Conservation (phyloP, 53 echinoderm and acorn worm genomes). For the Apostichopus leukothele region DNA sequence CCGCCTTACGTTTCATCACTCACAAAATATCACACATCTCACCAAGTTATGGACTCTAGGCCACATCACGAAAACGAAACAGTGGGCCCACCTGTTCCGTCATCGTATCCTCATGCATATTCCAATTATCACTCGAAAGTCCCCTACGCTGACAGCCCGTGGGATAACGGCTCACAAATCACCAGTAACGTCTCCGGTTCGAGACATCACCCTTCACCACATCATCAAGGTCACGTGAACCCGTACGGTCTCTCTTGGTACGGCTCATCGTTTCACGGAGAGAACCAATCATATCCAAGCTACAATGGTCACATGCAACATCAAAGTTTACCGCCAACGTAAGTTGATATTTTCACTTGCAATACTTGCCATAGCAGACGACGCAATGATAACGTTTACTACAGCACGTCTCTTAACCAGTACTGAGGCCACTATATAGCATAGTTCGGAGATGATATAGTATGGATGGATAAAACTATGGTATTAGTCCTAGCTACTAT, state of each 20-base stretch:
- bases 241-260: conserved; percentile 12
- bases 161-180: not conserved
- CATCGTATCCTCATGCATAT: conserved; percentile 29
- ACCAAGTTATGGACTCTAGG: not conserved
- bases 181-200: conserved; percentile 10
- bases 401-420: not conserved
- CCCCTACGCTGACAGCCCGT: not conserved
- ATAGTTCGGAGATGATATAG: too few species aligned
- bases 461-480: too few species aligned
- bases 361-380: conserved; percentile 18
- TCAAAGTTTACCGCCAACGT: conserved; percentile 24
- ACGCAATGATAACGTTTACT: not conserved
- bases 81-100: not conserved
- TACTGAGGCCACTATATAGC: too few species aligned
- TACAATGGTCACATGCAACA: conserved; percentile 25
- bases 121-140: conserved; percentile 29
- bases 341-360: not conserved
- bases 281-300: conserved; percentile 27
- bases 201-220: not conserved
- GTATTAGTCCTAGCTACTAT: too few species aligned
- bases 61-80: not conserved
- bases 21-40: conserved; percentile 8
- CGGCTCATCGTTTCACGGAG: conserved; percentile 22
- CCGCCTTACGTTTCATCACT: not conserved
- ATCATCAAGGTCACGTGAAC: conserved; percentile 5